A percentile compares a stretch with the other conserved stretches of the same genome.
Evolutionary conservation across 2,113 vertebrate species (phyloP).

Genomic region (Suncus etruscus): DNA sequence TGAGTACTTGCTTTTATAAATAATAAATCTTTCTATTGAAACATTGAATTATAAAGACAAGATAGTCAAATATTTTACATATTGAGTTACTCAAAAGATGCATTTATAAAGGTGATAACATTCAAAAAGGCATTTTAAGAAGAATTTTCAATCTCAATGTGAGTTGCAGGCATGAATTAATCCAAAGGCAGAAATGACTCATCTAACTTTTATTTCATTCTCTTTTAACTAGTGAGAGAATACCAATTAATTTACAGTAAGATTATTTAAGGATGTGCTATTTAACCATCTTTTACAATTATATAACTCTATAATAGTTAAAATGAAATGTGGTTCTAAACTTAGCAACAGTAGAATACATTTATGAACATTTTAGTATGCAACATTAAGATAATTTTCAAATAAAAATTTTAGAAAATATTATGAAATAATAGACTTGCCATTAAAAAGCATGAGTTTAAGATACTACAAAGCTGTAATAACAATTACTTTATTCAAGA

Average conservation of each 20-base stretch:
- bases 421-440: neutral
- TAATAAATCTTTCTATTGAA: neutral
- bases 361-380: slow-evolving; percentile 51
- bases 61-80: neutral
- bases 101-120: neutral
- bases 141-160: neutral
- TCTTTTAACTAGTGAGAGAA: slow-evolving; percentile 33
- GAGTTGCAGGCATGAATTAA: slow-evolving; percentile 31
- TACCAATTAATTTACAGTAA: slow-evolving; percentile 52
- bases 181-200: neutral
- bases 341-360: neutral
- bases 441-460: slow-evolving; percentile 22
- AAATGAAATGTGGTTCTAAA: slow-evolving; percentile 32
- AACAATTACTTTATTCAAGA: neutral
- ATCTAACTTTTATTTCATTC: slow-evolving; percentile 46
- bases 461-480: neutral
- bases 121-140: slow-evolving; percentile 18
- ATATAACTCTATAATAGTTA: slow-evolving; percentile 53
- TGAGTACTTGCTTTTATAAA: neutral
- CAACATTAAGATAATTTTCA: slow-evolving; percentile 60
- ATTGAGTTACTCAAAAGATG: slow-evolving; percentile 25
- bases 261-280: slow-evolving; percentile 53
- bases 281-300: slow-evolving; percentile 41
- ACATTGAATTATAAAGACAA: neutral
- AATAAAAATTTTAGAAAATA: slow-evolving; percentile 9